phyloP scores from a whole-genome alignment of 2,797 vertebrate genomes.

The Phalanger gymnotis region DNA sequence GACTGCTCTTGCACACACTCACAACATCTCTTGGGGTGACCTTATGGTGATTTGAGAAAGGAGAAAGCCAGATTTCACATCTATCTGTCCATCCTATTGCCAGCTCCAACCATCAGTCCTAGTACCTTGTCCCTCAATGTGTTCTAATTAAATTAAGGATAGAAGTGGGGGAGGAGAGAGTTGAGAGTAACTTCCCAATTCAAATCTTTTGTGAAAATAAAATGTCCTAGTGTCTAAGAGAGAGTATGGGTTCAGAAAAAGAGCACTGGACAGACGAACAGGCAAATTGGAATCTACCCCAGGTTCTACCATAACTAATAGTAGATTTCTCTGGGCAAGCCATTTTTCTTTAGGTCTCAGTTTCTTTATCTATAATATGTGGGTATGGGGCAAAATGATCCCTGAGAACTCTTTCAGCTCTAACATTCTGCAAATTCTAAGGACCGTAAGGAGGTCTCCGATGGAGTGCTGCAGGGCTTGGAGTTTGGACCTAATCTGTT shows the following conservation, averaged over 20 bases:
- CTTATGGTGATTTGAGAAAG: conserved; percentile 58
- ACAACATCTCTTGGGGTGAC: conserved; percentile 50
- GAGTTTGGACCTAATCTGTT: background rate
- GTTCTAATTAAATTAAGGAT: background rate
- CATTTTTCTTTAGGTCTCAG: background rate
- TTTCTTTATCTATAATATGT: background rate
- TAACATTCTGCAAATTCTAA: background rate
- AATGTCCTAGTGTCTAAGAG: background rate
- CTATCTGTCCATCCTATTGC: conserved; percentile 68
- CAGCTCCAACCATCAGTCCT: background rate
- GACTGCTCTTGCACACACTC: conserved; percentile 76
- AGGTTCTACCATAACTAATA: background rate
- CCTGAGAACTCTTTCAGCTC: background rate
- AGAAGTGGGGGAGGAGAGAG: background rate
- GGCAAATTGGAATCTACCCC: background rate
- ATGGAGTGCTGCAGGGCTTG: background rate
- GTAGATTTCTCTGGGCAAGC: background rate
- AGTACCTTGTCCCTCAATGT: conserved; percentile 1
- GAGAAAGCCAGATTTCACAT: conserved; percentile 1
- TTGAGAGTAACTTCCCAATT: background rate
- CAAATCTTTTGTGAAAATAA: background rate
- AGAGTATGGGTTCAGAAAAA: background rate
- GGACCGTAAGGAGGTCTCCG: background rate
- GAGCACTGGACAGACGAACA: background rate
- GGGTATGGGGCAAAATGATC: background rate